A percentile compares a stretch with the other conserved stretches of the same genome.
These are phyloP conservation scores for Drosophila tripunctata DNA, from an alignment of 2,888 invertebrate genomes.

Conservation along the genomic window DNA sequence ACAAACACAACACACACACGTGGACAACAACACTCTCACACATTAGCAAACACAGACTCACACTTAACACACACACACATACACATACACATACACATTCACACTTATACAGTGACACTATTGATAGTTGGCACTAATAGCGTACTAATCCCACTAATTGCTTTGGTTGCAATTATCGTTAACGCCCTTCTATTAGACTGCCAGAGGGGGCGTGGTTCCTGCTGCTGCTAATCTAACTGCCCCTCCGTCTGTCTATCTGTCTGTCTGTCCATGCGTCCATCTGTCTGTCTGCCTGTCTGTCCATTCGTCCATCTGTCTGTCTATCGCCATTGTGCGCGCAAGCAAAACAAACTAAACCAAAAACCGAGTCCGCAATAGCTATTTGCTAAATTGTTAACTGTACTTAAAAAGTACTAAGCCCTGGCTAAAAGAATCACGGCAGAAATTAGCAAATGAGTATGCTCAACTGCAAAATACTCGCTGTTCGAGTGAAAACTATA, in stretches of 20 bases:
- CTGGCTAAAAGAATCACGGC: constrained; percentile 12
- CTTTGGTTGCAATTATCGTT: constrained; percentile 76
- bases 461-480: not conserved
- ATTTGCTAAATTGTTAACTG: constrained; percentile 73
- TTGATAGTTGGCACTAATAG: constrained; percentile 76
- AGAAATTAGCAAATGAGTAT: not conserved
- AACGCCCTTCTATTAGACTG: constrained; percentile 48
- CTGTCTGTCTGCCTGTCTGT: constrained; percentile 7
- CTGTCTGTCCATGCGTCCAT: constrained; percentile 17
- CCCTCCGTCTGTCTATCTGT: constrained; percentile 1
- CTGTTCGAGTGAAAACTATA: no score
- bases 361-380: constrained; percentile 35
- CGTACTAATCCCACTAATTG: constrained; percentile 79
- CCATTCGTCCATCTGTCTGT: not conserved
- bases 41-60: no score
- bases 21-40: not conserved
- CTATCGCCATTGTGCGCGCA: constrained; percentile 35
- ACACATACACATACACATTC: constrained; percentile 16
- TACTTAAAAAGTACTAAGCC: constrained; percentile 48
- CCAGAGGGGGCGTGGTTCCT: constrained; percentile 21
- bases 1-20: constrained; percentile 15
- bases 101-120: constrained; percentile 29
- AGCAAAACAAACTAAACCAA: constrained; percentile 43
- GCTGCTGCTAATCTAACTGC: no score
- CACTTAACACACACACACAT: constrained; percentile 18